These are phyloP conservation scores for Psephotus haematonotus DNA, from an alignment of 2,113 vertebrate genomes.

Conservation along the genomic window DNA sequence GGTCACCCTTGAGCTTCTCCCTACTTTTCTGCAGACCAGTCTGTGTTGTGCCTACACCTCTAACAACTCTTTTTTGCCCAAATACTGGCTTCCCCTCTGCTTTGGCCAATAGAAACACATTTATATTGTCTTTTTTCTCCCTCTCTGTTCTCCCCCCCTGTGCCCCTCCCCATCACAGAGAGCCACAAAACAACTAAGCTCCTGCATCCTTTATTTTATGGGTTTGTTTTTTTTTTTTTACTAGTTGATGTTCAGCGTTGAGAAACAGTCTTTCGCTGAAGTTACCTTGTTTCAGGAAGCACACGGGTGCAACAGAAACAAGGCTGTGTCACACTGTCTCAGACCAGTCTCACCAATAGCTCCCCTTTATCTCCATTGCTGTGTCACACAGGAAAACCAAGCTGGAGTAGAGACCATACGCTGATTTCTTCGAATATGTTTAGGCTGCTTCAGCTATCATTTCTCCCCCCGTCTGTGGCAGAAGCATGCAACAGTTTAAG, in stretches of 20 bases:
- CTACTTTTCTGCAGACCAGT: neutral
- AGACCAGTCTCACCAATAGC: neutral
- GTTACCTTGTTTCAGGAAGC: neutral
- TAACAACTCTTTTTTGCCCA: neutral
- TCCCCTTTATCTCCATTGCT: neutral
- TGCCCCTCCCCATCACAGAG: neutral
- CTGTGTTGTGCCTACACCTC: neutral
- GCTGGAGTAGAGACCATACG: neutral
- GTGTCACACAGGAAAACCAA: neutral
- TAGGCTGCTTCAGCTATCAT: neutral
- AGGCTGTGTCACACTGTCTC: neutral
- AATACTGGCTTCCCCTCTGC: neutral
- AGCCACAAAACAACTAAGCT: neutral
- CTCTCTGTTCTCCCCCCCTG: neutral
- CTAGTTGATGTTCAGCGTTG: neutral
- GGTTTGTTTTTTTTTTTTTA: neutral
- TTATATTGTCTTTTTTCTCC: neutral
- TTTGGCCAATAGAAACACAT: neutral
- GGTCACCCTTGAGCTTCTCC: neutral
- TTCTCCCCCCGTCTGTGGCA: neutral
- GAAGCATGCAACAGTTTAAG: neutral
- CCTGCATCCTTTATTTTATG: neutral
- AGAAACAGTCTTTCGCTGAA: neutral
- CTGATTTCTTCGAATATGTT: constrained; percentile 10
- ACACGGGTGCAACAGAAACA: neutral